These are phyloP conservation scores for Limnodromus scolopaceus DNA, from an alignment of 2,797 vertebrate species.

Conservation along the genomic window DNA sequence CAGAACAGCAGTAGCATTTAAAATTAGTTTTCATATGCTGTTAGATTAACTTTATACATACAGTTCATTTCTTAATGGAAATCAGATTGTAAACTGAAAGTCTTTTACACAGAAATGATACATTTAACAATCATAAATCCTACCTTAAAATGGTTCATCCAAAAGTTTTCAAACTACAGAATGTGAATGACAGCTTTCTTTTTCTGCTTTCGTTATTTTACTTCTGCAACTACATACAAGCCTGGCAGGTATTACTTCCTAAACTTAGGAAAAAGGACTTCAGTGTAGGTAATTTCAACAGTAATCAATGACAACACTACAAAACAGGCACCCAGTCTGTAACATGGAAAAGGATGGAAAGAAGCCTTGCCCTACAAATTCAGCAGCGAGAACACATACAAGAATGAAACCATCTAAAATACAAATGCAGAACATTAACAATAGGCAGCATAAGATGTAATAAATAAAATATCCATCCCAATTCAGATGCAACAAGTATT, in stretches of 20 bases:
- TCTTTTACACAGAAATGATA: neutral
- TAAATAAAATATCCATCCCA: neutral
- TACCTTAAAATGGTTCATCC: neutral
- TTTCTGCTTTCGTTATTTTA: neutral
- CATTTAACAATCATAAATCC: neutral
- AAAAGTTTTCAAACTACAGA: neutral
- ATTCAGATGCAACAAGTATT: neutral
- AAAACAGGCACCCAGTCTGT: neutral
- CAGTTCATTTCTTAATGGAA: neutral
- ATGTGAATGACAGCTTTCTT: neutral
- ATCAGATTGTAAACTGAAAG: neutral
- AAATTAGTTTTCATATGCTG: neutral
- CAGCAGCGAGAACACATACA: neutral
- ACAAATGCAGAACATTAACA: neutral
- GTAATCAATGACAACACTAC: neutral
- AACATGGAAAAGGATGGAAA: neutral
- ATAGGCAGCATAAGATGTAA: neutral
- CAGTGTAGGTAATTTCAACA: neutral
- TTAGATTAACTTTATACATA: neutral
- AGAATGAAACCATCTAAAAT: neutral
- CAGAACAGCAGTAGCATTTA: neutral
- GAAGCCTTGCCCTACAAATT: neutral
- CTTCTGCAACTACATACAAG: neutral
- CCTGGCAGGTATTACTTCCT: neutral
- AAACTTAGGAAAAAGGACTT: neutral